Percentiles rank a stretch among this genome's conserved stretches.
These are phyloP conservation scores for Amphipoea lucens DNA, from an alignment of 2,888 invertebrate genomes.

Conservation along the genomic window DNA sequence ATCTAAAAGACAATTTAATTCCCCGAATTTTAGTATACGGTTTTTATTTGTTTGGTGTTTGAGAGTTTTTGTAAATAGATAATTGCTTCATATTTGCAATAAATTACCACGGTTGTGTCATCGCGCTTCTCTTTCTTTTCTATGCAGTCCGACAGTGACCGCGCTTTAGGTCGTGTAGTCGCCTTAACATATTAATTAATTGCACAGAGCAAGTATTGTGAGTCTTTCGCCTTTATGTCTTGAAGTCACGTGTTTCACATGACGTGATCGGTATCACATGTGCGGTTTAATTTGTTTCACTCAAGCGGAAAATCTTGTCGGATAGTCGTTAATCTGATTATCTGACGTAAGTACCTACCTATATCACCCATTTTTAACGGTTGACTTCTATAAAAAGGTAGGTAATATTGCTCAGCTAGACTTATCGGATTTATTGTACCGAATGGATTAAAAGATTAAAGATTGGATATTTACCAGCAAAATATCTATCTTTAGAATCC, in stretches of 20 bases:
- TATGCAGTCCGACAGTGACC: no score
- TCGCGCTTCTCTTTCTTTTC: no score
- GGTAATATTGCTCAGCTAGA: slow-evolving; percentile 4
- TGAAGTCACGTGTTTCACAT: slow-evolving; percentile 11
- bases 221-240: background rate
- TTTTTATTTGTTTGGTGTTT: no score
- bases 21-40: no score
- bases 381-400: slow-evolving; percentile 23
- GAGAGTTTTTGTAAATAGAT: no score
- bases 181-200: background rate
- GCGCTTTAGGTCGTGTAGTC: no score
- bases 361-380: background rate
- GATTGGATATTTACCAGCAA: background rate
- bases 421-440: background rate
- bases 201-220: background rate
- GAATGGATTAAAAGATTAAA: background rate
- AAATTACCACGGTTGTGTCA: no score
- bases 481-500: background rate
- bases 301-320: slow-evolving; percentile 4
- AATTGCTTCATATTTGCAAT: no score
- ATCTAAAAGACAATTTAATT: no score
- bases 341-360: background rate
- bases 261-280: background rate
- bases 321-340: slow-evolving; percentile 9
- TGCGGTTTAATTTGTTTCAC: background rate